Evolutionary conservation across 2,797 vertebrate genomes (phyloP).

Genomic region (Sebastes ruberrimus): DNA sequence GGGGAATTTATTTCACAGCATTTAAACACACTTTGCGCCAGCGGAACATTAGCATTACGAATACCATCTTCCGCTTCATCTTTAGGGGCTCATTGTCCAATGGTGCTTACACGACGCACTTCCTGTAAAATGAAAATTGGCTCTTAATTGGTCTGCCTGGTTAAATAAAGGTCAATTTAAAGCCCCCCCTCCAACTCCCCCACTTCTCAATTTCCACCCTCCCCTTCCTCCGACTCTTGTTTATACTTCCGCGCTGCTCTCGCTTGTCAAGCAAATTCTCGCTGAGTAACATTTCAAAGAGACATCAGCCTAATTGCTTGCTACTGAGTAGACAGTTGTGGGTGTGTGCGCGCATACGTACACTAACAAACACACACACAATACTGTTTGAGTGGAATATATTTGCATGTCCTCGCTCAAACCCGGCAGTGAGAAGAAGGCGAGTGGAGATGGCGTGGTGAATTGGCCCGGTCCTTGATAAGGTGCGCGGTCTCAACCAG

Average conservation of each 20-base stretch:
- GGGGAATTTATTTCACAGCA: constrained; percentile 22
- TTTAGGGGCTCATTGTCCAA: constrained; percentile 2
- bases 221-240: constrained; percentile 27
- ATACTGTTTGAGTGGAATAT: constrained; percentile 28
- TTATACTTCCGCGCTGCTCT: constrained; percentile 36
- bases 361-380: not conserved
- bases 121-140: constrained; percentile 14
- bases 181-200: not conserved
- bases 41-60: not conserved
- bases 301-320: constrained; percentile 70
- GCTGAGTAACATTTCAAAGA: constrained; percentile 69
- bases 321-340: constrained; percentile 69
- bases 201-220: not conserved
- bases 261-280: constrained; percentile 58
- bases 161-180: constrained; percentile 23
- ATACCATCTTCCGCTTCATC: not conserved
- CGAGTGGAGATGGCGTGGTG: not conserved
- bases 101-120: not conserved
- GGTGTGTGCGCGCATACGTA: not conserved
- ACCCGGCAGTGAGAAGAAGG: constrained; percentile 22
- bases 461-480: not conserved
- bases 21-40: constrained; percentile 15
- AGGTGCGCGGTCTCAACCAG: not conserved
- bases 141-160: constrained; percentile 24
- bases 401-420: constrained; percentile 56